Percentiles rank a stretch among this genome's conserved stretches.
Evolutionary conservation across 2,888 invertebrate species (phyloP).

Genomic region (Meiosimyza decipiens): DNA sequence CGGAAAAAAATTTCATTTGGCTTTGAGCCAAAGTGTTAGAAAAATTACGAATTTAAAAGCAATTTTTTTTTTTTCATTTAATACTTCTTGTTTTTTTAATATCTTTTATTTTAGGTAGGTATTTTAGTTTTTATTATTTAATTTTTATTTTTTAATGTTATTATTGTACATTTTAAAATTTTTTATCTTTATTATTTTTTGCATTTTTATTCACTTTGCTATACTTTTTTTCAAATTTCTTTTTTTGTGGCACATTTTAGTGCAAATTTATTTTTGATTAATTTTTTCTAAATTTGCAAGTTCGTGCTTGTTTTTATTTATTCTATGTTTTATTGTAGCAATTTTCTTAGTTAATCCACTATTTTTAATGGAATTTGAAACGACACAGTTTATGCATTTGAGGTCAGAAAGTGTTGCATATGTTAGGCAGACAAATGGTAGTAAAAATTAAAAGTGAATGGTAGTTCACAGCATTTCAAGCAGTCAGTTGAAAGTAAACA

Average conservation of each 20-base stretch:
- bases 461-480: too few species aligned
- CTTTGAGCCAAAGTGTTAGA: not conserved
- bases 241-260: conserved; percentile 30
- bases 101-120: not conserved
- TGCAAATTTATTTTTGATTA: conserved; percentile 16
- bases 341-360: conserved; percentile 38
- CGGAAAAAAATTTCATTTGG: conserved; percentile 3
- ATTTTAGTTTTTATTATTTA: not conserved
- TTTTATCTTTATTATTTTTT: too few species aligned
- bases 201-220: too few species aligned
- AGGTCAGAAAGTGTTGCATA: conserved; percentile 1
- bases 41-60: not conserved
- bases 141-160: not conserved
- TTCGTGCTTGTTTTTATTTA: conserved; percentile 10
- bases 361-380: conserved; percentile 21
- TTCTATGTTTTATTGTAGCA: not conserved
- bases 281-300: conserved; percentile 25
- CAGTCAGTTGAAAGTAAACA: too few species aligned
- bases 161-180: too few species aligned
- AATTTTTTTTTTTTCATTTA: not conserved
- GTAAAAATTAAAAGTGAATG: too few species aligned
- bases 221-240: not conserved
- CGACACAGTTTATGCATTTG: conserved; percentile 14
- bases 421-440: too few species aligned
- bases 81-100: conserved; percentile 3